Base-by-base conservation (phyloP, 2,888 invertebrate species). In the Apodemia zela region DNA sequence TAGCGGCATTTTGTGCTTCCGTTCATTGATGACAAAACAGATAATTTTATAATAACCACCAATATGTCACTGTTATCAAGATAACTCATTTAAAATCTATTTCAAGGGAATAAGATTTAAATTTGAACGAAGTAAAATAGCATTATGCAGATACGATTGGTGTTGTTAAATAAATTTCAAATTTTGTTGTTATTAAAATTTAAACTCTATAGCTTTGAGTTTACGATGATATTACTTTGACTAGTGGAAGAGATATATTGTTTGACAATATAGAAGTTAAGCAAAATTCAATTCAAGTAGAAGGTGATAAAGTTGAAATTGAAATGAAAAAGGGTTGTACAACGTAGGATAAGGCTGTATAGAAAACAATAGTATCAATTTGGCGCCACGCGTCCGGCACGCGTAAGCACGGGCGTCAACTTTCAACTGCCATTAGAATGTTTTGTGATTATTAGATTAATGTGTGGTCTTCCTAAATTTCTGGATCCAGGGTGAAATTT, bases 371-470 rank as follows among this genome's bases (percentile, higher is more conserved):
- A 71, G 71, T 73, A 72, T 75, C 79, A 78, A 79, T 80, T 80
- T 79, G 77, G 69, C 63, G 69, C 70, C 76, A 74, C 75, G 74
- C 66, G 71, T 62, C 68, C 51, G 74, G 72, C 89, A 85, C 89
- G 87, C 82, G 85, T 72, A 78, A 69, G 67, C 66, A 78, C 80
- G 80, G 80, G 83, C 77, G 79, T 75, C 72, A 73, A 71, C 75
- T 72, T 73, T 75, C 76, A 77, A 73, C 79, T 75, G 74, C 73
- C 79, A 78, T 78, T 77, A 78, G 67, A 67, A 80, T 86, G 83
- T 85, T 77, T 79, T 78, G 78, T 79, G 78, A 76, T 77, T 73
- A 79, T 79, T 78, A 78, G 77, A 79, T 79, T 79, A 77, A 78
- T 76, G 77, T 76, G 79, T 70, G 75, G 75, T 74, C 68, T 73